A percentile compares a stretch with the other conserved stretches of the same genome.
Conservation (phyloP, 2,113 vertebrate species). For the Telmatochromis sp. region DNA sequence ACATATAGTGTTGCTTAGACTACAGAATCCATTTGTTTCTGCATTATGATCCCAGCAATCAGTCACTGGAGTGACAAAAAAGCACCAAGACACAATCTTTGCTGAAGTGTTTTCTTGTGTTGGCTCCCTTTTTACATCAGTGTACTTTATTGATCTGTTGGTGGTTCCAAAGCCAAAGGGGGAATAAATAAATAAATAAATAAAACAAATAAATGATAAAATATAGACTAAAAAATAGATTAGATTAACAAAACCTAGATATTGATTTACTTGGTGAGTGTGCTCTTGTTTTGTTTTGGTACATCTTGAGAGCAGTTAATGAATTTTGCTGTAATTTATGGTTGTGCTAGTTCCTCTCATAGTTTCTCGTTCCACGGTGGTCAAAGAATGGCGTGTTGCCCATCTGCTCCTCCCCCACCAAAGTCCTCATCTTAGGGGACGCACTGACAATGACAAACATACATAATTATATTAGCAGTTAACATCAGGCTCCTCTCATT, state of each 20-base stretch:
- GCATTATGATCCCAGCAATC: not conserved
- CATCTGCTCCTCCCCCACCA: not conserved
- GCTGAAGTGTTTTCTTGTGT: not conserved
- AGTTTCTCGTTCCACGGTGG: not conserved
- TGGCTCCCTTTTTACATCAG: not conserved
- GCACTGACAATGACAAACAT: not conserved
- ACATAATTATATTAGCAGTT: not conserved
- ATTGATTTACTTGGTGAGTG: not conserved
- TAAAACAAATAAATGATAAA: not conserved
- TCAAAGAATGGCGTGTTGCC: not conserved
- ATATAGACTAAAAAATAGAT: not conserved
- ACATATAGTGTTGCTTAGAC: not conserved
- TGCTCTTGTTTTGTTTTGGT: not conserved
- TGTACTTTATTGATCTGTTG: not conserved
- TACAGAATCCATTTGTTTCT: not conserved
- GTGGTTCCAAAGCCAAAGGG: not conserved
- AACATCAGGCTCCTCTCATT: not conserved
- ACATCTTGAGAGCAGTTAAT: not conserved
- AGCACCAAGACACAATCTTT: not conserved
- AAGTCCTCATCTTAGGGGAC: not conserved
- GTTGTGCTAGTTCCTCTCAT: not conserved
- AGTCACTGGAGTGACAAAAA: not conserved
- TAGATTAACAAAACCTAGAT: not conserved
- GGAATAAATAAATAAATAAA: not conserved
- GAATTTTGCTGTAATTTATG: not conserved